phyloP scores from a whole-genome alignment of 2,113 vertebrate species.

The Dicaeum eximium region DNA sequence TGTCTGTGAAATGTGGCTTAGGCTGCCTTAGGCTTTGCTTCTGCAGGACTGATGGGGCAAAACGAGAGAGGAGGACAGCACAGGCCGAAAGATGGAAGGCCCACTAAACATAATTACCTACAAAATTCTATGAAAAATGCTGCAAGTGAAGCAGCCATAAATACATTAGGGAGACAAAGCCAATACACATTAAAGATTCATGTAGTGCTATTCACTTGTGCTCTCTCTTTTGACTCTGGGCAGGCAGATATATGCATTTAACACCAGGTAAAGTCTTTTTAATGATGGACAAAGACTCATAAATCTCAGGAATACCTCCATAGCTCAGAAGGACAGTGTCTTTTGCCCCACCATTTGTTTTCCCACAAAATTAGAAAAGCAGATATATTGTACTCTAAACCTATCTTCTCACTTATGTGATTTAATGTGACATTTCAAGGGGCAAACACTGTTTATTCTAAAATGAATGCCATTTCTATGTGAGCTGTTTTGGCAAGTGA shows the following conservation, averaged over 20 bases:
- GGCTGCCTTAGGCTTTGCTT: not conserved
- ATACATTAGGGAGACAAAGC: not conserved
- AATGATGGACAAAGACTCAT: not conserved
- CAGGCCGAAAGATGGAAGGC: not conserved
- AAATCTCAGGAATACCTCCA: not conserved
- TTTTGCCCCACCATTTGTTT: not conserved
- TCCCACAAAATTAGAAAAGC: not conserved
- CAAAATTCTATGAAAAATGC: not conserved
- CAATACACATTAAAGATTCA: conserved; percentile 1
- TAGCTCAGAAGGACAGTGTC: not conserved
- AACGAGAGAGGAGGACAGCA: not conserved
- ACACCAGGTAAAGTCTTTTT: not conserved
- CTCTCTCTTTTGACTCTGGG: not conserved
- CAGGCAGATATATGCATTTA: not conserved
- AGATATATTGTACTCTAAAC: not conserved
- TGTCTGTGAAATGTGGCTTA: not conserved
- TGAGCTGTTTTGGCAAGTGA: not conserved
- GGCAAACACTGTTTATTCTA: not conserved
- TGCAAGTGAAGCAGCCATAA: not conserved
- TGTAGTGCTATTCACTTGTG: not conserved
- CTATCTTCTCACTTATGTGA: not conserved
- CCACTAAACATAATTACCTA: not conserved
- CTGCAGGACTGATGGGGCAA: not conserved
- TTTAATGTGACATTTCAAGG: not conserved
- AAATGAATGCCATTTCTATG: not conserved